A percentile compares a stretch with the other conserved stretches of the same genome.
Evolutionary conservation across 2,113 vertebrate genomes (phyloP).

Genomic region (Psephotus haematonotus): DNA sequence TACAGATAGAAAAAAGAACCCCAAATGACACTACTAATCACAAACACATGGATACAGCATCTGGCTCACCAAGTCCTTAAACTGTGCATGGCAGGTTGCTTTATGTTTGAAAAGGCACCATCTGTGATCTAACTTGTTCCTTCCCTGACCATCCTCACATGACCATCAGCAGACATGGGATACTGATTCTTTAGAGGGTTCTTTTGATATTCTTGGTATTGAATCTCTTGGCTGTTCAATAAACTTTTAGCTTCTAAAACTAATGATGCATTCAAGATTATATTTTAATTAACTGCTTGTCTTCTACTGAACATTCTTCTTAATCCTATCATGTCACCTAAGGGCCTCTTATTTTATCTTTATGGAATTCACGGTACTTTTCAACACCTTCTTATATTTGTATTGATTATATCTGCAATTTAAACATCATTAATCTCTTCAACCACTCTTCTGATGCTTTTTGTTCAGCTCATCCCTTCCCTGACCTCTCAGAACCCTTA

Average conservation of each 20-base stretch:
- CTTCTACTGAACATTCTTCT: not conserved
- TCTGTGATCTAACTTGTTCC: not conserved
- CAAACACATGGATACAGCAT: not conserved
- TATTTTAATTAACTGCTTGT: not conserved
- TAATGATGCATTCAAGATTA: not conserved
- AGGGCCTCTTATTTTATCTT: not conserved
- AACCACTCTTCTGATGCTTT: not conserved
- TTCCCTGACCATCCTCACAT: fast-evolving
- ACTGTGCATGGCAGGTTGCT: not conserved
- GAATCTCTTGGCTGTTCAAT: not conserved
- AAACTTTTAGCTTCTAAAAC: not conserved
- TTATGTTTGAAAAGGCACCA: not conserved
- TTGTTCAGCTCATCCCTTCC: not conserved
- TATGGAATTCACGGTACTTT: not conserved
- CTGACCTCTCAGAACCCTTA: not conserved
- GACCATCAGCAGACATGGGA: not conserved
- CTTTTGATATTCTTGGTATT: not conserved
- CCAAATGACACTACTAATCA: not conserved
- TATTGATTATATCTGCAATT: not conserved
- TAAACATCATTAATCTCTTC: not conserved
- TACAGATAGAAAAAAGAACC: not conserved
- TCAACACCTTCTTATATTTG: not conserved
- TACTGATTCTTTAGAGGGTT: not conserved
- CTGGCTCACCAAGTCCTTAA: not conserved
- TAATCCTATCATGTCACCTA: not conserved